Evolutionary conservation across 2,888 invertebrate species (phyloP).

Genomic region (Drosophila suboccidentalis): DNA sequence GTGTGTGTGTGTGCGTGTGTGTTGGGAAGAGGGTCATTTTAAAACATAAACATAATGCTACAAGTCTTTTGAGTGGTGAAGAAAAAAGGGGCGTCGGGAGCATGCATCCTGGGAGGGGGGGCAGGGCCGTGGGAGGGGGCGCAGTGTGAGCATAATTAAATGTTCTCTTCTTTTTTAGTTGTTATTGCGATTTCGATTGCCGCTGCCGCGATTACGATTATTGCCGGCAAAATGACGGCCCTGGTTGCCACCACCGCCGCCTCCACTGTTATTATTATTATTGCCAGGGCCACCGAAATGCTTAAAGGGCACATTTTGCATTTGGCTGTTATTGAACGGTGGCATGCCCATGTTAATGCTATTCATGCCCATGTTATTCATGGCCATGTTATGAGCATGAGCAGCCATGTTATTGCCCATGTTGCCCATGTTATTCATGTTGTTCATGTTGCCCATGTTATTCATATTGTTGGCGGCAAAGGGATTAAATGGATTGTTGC

Average conservation of each 20-base stretch:
- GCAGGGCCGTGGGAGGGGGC: not conserved
- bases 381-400: conserved; percentile 10
- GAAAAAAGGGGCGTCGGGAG: conserved; percentile 1
- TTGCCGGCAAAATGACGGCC: conserved; percentile 51
- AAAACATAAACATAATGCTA: conserved; percentile 42
- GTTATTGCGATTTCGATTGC: conserved; percentile 62
- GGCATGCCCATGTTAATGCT: conserved; percentile 15
- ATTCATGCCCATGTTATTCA: conserved; percentile 37
- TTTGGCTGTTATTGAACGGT: conserved; percentile 45
- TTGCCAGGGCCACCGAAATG: conserved; percentile 41
- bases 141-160: not conserved
- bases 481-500: conserved; percentile 74
- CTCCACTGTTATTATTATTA: conserved; percentile 43
- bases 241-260: conserved; percentile 43
- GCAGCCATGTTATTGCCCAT: conserved; percentile 34
- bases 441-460: conserved; percentile 24
- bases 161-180: conserved; percentile 15
- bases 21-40: conserved; percentile 2
- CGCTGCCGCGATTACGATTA: conserved; percentile 61
- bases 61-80: conserved; percentile 39
- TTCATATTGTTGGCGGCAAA: conserved; percentile 51
- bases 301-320: conserved; percentile 33
- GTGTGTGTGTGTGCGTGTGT: conserved; percentile 4
- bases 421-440: conserved; percentile 34
- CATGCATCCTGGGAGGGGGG: not conserved